phyloP scores from a whole-genome alignment of 2,888 invertebrate genomes.

The Tachina lurida region DNA sequence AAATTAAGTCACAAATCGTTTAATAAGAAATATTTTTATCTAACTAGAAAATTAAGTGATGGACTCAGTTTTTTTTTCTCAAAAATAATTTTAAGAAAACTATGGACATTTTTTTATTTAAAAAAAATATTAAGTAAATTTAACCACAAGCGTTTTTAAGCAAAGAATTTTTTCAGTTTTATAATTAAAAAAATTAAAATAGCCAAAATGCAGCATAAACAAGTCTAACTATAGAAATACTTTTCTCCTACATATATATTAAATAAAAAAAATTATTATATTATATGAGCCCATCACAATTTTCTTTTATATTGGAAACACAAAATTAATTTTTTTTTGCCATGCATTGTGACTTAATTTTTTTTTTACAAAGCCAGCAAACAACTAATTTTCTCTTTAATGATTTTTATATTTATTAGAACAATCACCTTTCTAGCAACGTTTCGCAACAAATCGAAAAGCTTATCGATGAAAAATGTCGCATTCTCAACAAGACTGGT shows the following conservation, averaged over 20 bases:
- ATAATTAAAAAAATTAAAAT: constrained; percentile 37
- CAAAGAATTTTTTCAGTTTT: constrained; percentile 77
- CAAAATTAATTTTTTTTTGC: constrained; percentile 28
- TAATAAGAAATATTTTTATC: constrained; percentile 13
- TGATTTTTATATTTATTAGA: constrained; percentile 53
- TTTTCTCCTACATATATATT: background rate
- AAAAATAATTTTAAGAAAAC: constrained; percentile 30
- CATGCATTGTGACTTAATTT: constrained; percentile 68
- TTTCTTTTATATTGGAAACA: constrained; percentile 74
- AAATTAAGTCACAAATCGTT: constrained; percentile 73
- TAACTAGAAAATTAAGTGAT: constrained; percentile 74
- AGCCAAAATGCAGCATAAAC: background rate
- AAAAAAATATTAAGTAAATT: constrained; percentile 17
- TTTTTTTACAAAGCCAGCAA: background rate
- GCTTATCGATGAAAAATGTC: constrained; percentile 86
- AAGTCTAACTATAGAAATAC: constrained; percentile 4
- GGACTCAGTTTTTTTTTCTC: constrained; percentile 74
- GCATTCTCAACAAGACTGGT: constrained; percentile 85
- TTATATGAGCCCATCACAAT: constrained; percentile 82
- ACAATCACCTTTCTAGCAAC: constrained; percentile 70
- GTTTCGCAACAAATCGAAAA: constrained; percentile 84
- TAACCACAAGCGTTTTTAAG: constrained; percentile 82
- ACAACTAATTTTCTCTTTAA: background rate
- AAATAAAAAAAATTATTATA: constrained; percentile 28
- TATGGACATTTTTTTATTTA: constrained; percentile 5